A percentile compares a stretch with the other conserved stretches of the same genome.
Evolutionary conservation across 2,797 vertebrate genomes (phyloP).

Genomic region (Epinephelus malabaricus): DNA sequence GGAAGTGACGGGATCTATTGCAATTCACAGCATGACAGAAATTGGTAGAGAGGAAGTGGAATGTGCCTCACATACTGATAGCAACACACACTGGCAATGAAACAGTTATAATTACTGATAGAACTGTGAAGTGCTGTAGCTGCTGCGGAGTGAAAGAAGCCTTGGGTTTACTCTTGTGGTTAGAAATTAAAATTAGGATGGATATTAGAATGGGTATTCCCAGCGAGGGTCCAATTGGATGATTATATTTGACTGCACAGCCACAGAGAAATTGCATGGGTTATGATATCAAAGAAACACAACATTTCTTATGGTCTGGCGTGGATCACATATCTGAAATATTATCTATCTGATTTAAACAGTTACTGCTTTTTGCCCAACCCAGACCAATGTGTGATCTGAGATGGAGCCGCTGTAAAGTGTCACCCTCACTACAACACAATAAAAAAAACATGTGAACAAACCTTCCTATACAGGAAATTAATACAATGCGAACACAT

Average conservation of each 20-base stretch:
- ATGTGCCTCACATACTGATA: conserved; percentile 48
- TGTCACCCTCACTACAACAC: neutral
- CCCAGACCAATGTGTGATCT: neutral
- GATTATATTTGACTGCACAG: neutral
- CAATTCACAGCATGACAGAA: conserved; percentile 45
- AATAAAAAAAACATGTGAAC: neutral
- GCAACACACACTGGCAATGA: conserved; percentile 31
- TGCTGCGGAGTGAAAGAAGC: conserved; percentile 39
- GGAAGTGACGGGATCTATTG: conserved; percentile 39
- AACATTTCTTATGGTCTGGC: neutral
- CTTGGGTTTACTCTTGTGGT: conserved; percentile 20
- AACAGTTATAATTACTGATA: conserved; percentile 53
- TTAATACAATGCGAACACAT: neutral
- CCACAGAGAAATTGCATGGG: neutral
- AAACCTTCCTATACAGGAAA: neutral
- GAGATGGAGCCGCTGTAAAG: neutral
- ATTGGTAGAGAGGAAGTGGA: conserved; percentile 20
- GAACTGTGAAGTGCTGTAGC: conserved; percentile 52
- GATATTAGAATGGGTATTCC: conserved; percentile 18
- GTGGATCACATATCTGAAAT: neutral
- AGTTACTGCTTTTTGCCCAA: neutral
- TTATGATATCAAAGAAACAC: neutral
- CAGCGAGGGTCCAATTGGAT: conserved; percentile 13
- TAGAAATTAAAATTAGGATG: conserved; percentile 29
- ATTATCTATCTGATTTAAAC: neutral